Percentiles rank a stretch among this genome's conserved stretches.
Conservation (phyloP, 2,888 invertebrate species). For the Gisinianus flammeolus region DNA sequence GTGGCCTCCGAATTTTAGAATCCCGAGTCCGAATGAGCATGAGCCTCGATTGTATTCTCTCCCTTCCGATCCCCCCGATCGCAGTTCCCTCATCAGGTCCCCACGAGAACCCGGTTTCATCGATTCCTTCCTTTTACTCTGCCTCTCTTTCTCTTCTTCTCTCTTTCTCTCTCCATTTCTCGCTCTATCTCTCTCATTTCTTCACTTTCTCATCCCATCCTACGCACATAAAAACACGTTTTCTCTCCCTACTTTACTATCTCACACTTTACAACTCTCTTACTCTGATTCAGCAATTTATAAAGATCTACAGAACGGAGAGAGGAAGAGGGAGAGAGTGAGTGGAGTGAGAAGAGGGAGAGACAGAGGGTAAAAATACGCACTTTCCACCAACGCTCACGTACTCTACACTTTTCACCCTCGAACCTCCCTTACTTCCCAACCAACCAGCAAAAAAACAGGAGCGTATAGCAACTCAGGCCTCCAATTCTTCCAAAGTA, state of each 20-base stretch:
- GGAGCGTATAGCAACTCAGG: no score
- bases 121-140: conserved; percentile 16
- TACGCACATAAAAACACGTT: neutral
- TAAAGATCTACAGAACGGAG: no score
- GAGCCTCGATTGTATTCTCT: conserved; percentile 1
- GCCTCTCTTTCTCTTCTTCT: conserved; percentile 1
- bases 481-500: no score
- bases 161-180: conserved; percentile 16
- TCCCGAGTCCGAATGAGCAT: conserved; percentile 24
- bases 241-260: neutral
- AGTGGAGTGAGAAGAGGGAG: no score
- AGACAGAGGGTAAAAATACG: no score
- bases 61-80: neutral
- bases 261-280: no score
- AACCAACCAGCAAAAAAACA: no score
- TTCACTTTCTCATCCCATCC: neutral
- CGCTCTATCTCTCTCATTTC: neutral
- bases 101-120: conserved; percentile 30
- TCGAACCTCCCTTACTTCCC: no score
- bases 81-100: neutral
- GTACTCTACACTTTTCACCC: no score
- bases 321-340: no score
- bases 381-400: no score
- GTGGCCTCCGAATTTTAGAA: neutral
- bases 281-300: no score